A percentile compares a stretch with the other conserved stretches of the same genome.
phyloP scores from a whole-genome alignment of 92 coral and sea anemone species.

The Scolanthus callimorphus region DNA sequence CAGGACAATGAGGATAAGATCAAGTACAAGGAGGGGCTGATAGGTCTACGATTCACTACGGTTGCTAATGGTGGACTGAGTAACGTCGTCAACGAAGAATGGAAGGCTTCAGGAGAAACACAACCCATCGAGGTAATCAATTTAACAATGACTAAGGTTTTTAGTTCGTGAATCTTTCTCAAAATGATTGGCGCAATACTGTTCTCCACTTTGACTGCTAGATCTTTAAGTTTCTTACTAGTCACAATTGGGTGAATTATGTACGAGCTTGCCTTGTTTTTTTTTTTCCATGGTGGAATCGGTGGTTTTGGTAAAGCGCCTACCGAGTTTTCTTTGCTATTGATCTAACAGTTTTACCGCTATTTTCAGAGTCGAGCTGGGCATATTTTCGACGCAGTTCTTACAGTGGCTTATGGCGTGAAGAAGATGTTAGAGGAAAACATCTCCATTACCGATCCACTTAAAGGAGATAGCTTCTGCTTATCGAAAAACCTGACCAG shows the following conservation, averaged over 20 bases:
- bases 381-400: constrained; percentile 58
- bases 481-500: constrained; percentile 3
- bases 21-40: constrained; percentile 43
- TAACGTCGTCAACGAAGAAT: constrained; percentile 21
- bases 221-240: too few relatives aligned
- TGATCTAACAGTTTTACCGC: not conserved
- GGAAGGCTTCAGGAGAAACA: constrained; percentile 44
- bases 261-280: too few relatives aligned
- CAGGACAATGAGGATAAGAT: constrained; percentile 19
- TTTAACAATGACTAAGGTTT: too few relatives aligned
- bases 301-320: not conserved
- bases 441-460: constrained; percentile 20
- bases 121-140: constrained; percentile 33
- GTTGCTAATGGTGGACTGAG: constrained; percentile 30
- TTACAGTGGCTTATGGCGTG: constrained; percentile 35
- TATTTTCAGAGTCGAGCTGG: constrained; percentile 39
- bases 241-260: too few relatives aligned
- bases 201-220: too few relatives aligned
- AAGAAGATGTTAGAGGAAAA: constrained; percentile 15
- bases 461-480: constrained; percentile 30
- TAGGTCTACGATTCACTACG: constrained; percentile 45
- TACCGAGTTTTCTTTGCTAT: too few relatives aligned
- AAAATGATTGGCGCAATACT: too few relatives aligned
- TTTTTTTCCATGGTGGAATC: not conserved
- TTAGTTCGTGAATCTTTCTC: too few relatives aligned